Evolutionary conservation across 2,113 vertebrate species (phyloP).

Genomic region (Nestor notabilis): DNA sequence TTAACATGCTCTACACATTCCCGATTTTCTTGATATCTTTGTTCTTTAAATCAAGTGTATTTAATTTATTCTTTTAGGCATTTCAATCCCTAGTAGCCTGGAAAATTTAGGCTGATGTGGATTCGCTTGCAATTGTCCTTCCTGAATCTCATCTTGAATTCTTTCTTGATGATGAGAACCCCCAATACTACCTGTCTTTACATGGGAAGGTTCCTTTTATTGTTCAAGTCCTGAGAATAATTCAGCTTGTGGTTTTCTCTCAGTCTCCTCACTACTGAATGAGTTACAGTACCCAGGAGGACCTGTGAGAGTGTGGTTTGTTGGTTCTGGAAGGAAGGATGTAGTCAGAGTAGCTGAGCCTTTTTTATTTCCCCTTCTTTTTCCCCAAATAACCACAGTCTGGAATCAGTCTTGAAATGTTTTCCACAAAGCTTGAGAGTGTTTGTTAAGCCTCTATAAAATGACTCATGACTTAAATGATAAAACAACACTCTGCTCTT

Average conservation of each 20-base stretch:
- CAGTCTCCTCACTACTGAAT: neutral
- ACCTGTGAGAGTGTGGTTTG: neutral
- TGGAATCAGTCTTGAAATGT: neutral
- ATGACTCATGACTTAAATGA: neutral
- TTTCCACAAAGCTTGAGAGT: neutral
- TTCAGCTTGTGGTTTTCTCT: neutral
- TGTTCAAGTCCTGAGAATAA: neutral
- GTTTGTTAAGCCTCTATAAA: neutral
- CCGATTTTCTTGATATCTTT: neutral
- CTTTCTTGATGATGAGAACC: neutral
- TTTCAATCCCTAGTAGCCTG: neutral
- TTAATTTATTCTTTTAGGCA: neutral
- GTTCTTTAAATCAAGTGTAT: neutral
- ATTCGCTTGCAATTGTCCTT: neutral
- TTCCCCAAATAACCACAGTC: neutral
- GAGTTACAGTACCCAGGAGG: neutral
- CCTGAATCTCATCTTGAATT: neutral
- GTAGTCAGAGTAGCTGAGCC: neutral
- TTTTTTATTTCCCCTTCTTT: neutral
- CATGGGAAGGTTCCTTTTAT: neutral
- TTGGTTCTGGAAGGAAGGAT: neutral
- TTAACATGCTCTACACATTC: neutral
- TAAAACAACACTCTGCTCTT: neutral
- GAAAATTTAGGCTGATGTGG: neutral
- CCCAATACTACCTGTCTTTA: accelerated